Percentiles rank a stretch among this genome's conserved stretches.
phyloP scores from a whole-genome alignment of 2,113 vertebrate genomes.

The Zapus hudsonius region DNA sequence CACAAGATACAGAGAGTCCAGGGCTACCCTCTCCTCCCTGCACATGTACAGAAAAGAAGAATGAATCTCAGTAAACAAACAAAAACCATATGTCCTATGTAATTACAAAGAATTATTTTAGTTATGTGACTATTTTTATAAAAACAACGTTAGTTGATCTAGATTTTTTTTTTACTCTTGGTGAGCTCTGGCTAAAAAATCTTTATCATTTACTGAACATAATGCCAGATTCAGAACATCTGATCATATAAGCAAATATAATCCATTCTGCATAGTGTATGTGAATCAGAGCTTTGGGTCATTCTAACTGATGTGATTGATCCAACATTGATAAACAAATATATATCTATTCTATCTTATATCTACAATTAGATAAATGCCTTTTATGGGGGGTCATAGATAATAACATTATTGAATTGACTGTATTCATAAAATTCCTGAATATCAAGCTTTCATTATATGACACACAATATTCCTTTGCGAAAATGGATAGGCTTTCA shows the following conservation, averaged over 20 bases:
- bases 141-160: background rate
- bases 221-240: background rate
- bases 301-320: background rate
- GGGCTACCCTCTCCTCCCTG: conserved; percentile 77
- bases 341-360: background rate
- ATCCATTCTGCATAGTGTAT: background rate
- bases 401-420: conserved; percentile 19
- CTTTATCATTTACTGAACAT: background rate
- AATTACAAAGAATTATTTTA: background rate
- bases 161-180: background rate
- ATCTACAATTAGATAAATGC: background rate
- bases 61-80: background rate
- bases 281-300: background rate
- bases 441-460: background rate
- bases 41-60: background rate
- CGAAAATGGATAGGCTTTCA: background rate
- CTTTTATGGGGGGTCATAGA: conserved; percentile 38
- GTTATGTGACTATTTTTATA: background rate
- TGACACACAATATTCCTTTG: background rate
- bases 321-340: background rate
- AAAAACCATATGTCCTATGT: background rate
- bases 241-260: conserved; percentile 45
- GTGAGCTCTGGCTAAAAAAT: background rate
- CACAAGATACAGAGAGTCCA: too few relatives aligned
- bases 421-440: background rate